phyloP scores from a whole-genome alignment of 37 sponge, comb jelly and placozoan species.

The Cladorhizidae sp. region DNA sequence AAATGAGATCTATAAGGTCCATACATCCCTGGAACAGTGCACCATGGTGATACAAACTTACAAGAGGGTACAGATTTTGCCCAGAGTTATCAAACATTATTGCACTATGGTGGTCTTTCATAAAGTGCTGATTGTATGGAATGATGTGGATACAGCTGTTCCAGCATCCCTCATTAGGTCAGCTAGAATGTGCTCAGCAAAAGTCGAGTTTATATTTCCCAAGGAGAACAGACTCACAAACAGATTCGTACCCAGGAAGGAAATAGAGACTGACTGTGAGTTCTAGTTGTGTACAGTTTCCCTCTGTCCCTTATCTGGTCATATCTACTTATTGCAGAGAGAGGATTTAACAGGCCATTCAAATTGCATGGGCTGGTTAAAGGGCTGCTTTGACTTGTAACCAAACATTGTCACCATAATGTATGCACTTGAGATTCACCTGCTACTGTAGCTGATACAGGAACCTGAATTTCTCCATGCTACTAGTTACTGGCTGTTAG shows the following conservation, averaged over 20 bases:
- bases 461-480: no score
- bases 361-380: no score
- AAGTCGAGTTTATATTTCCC: background rate
- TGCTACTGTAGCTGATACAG: no score
- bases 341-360: no score
- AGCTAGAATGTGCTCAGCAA: background rate
- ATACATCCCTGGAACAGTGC: background rate
- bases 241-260: conserved; percentile 30
- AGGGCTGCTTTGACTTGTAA: no score
- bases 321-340: no score
- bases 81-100: conserved; percentile 1
- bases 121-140: conserved; percentile 40
- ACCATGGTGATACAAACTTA: conserved; percentile 35
- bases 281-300: background rate
- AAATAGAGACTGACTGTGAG: conserved; percentile 53
- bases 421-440: no score
- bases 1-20: background rate
- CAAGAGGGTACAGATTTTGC: conserved; percentile 7
- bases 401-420: no score
- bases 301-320: background rate
- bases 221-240: conserved; percentile 12
- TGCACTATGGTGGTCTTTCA: background rate
- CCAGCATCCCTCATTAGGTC: background rate
- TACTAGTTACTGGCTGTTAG: no score
- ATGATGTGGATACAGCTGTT: conserved; percentile 6